Evolutionary conservation across 2,797 vertebrate species (phyloP).

Genomic region (Melanotaenia trifasciata): DNA sequence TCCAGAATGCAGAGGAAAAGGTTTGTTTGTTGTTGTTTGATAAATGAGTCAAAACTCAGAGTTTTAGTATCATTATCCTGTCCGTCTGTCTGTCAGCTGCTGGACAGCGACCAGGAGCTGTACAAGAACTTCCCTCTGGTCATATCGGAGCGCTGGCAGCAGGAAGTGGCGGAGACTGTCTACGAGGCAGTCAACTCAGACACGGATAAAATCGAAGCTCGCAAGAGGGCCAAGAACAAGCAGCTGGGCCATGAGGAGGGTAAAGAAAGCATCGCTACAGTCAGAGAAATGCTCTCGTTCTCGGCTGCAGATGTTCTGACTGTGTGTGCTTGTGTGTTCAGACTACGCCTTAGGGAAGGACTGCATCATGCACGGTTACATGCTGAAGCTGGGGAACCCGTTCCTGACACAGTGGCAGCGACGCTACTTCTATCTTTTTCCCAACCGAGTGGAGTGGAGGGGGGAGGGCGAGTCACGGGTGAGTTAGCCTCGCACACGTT

Average conservation of each 20-base stretch:
- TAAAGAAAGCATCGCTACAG: slow-evolving; percentile 56
- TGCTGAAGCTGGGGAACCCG: slow-evolving; percentile 96
- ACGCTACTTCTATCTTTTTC: slow-evolving; percentile 98
- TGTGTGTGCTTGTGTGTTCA: slow-evolving; percentile 54
- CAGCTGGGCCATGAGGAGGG: slow-evolving; percentile 97
- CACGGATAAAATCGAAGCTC: slow-evolving; percentile 94
- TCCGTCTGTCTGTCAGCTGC: slow-evolving; percentile 79
- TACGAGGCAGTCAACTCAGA: slow-evolving; percentile 95
- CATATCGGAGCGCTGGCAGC: slow-evolving; percentile 98
- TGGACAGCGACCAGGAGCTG: slow-evolving; percentile 97
- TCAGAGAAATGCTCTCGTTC: background rate
- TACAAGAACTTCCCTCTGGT: slow-evolving; percentile 99
- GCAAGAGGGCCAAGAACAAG: slow-evolving; percentile 98
- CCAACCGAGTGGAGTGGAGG: slow-evolving; percentile 98
- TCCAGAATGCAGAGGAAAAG: no score
- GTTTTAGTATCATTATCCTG: background rate
- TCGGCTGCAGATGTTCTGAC: background rate
- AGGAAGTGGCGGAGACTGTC: slow-evolving; percentile 96
- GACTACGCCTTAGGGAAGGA: slow-evolving; percentile 97
- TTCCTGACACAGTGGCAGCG: slow-evolving; percentile 98
- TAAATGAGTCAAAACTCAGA: no score
- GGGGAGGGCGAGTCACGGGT: slow-evolving; percentile 96
- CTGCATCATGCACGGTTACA: slow-evolving; percentile 97
- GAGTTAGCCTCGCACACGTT: slow-evolving; percentile 65
- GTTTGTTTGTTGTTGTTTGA: no score